Evolutionary conservation across 2,113 vertebrate species (phyloP).

Genomic region (Hepsetus odoe): DNA sequence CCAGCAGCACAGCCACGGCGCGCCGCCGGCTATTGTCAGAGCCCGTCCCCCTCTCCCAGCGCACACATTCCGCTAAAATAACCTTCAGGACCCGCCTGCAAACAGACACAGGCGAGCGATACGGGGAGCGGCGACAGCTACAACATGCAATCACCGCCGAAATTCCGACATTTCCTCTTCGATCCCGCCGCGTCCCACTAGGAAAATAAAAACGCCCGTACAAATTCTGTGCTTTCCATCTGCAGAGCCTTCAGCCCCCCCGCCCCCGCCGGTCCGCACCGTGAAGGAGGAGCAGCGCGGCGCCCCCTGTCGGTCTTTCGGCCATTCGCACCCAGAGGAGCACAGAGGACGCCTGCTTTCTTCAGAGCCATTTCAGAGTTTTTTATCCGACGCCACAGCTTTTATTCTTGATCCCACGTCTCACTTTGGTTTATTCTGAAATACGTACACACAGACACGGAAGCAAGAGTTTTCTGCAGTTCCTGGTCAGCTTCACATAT

Average conservation of each 20-base stretch:
- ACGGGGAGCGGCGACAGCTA: not conserved
- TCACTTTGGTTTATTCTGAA: too few relatives aligned
- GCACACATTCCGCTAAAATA: constrained; percentile 36
- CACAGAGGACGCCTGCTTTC: too few relatives aligned
- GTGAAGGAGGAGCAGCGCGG: not conserved
- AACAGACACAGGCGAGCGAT: not conserved
- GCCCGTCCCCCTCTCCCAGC: not conserved
- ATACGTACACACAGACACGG: too few relatives aligned
- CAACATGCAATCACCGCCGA: not conserved
- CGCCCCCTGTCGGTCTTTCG: too few relatives aligned
- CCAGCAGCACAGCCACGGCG: constrained; percentile 14
- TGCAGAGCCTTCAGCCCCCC: constrained; percentile 38
- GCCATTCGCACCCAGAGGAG: too few relatives aligned
- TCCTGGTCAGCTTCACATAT: too few relatives aligned
- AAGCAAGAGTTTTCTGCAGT: too few relatives aligned
- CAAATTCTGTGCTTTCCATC: constrained; percentile 29
- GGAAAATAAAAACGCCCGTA: constrained; percentile 61
- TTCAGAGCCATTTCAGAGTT: too few relatives aligned
- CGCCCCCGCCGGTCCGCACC: constrained; percentile 35
- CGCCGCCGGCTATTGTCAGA: constrained; percentile 11
- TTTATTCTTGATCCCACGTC: too few relatives aligned
- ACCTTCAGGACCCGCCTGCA: not conserved
- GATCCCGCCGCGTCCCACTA: constrained; percentile 29
- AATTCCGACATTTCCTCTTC: not conserved
- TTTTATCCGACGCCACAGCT: too few relatives aligned